Percentiles rank a stretch among this genome's conserved stretches.
These are phyloP conservation scores for Minunthozetes semirufus DNA, from an alignment of 2,888 invertebrate genomes.

Conservation along the genomic window DNA sequence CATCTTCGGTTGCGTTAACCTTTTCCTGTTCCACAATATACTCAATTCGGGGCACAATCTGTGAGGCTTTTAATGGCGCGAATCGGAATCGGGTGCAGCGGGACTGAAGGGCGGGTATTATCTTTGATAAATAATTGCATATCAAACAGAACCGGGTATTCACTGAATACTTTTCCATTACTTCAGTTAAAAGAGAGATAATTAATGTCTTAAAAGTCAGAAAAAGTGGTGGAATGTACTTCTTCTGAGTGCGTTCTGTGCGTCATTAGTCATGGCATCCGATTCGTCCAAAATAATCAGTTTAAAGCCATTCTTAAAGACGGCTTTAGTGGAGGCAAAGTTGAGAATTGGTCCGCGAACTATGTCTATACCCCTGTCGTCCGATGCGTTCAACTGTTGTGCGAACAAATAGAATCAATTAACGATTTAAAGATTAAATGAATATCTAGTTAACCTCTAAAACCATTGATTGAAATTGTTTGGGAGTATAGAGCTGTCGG, in stretches of 20 bases:
- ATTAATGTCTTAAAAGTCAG: neutral
- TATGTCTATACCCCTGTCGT: constrained; percentile 93
- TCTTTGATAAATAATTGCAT: constrained; percentile 96
- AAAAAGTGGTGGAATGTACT: constrained; percentile 53
- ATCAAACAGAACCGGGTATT: constrained; percentile 98
- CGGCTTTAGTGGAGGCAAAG: constrained; percentile 92
- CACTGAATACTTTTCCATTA: constrained; percentile 98
- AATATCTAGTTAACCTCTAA: constrained; percentile 49
- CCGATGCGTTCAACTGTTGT: constrained; percentile 85
- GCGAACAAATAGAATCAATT: neutral
- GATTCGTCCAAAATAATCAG: constrained; percentile 96
- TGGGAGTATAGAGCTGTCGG: constrained; percentile 75
- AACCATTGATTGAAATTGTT: constrained; percentile 89
- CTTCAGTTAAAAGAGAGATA: constrained; percentile 55
- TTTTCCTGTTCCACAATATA: constrained; percentile 75
- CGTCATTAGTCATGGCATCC: constrained; percentile 99
- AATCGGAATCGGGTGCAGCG: constrained; percentile 94
- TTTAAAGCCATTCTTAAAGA: constrained; percentile 82
- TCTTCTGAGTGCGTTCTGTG: constrained; percentile 92
- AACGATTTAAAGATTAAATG: constrained; percentile 3
- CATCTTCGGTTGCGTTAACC: constrained; percentile 76
- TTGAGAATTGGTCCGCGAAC: constrained; percentile 87
- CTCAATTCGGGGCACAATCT: constrained; percentile 81
- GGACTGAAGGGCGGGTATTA: constrained; percentile 96
- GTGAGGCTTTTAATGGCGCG: constrained; percentile 74